Conservation (phyloP, 2,888 invertebrate species). For the Lasius fuliginosus region DNA sequence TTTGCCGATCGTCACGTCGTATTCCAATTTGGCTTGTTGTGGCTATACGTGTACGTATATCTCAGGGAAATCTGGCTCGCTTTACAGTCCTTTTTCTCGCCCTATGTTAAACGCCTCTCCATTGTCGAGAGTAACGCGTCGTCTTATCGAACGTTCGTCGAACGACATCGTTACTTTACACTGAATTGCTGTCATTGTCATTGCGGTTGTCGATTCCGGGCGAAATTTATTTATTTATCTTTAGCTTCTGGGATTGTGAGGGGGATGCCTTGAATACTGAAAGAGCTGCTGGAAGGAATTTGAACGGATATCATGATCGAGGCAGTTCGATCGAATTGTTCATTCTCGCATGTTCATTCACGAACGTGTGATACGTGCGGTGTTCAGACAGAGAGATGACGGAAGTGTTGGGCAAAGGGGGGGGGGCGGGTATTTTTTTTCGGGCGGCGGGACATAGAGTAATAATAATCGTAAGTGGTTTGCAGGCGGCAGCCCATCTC, state of each 20-base stretch:
- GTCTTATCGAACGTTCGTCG: conserved; percentile 40
- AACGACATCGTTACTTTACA: conserved; percentile 49
- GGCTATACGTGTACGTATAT: conserved; percentile 50
- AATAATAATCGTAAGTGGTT: conserved; percentile 83
- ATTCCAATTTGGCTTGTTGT: conserved; percentile 46
- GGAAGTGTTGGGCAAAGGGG: conserved; percentile 37
- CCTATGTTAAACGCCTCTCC: conserved; percentile 28
- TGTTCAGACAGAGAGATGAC: conserved; percentile 65
- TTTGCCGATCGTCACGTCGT: conserved; percentile 39
- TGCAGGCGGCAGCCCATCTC: conserved; percentile 84
- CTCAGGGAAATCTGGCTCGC: background rate
- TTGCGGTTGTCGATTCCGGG: conserved; percentile 75
- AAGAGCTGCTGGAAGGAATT: conserved; percentile 46
- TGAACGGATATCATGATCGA: conserved; percentile 55
- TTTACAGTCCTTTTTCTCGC: conserved; percentile 7
- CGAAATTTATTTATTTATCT: conserved; percentile 46
- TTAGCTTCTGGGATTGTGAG: conserved; percentile 29
- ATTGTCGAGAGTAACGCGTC: conserved; percentile 41
- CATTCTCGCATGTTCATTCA: conserved; percentile 62
- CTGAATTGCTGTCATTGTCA: conserved; percentile 75
- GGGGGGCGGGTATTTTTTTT: conserved; percentile 37
- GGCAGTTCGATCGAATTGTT: conserved; percentile 28
- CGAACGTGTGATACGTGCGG: conserved; percentile 75
- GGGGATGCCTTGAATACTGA: conserved; percentile 36
- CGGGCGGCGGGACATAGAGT: conserved; percentile 70